These are phyloP conservation scores for Coccyzus lansbergi DNA, from an alignment of 2,797 vertebrate species.

Conservation along the genomic window DNA sequence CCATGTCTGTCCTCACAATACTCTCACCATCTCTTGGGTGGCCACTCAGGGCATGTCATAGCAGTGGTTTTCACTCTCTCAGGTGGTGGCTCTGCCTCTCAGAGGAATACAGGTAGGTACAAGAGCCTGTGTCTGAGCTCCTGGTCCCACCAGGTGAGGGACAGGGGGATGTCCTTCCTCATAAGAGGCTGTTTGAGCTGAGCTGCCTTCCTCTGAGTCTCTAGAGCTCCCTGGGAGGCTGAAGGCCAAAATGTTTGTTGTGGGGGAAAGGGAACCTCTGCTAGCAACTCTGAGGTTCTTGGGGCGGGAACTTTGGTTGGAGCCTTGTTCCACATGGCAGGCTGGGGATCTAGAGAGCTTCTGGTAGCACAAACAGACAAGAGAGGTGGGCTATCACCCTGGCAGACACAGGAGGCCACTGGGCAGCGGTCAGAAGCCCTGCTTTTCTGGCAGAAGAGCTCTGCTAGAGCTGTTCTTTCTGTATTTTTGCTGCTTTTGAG, in stretches of 20 bases:
- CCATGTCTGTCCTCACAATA: not conserved
- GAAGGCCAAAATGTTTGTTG: not conserved
- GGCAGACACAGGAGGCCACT: not conserved
- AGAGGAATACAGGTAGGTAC: not conserved
- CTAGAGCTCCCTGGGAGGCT: not conserved
- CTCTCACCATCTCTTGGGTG: not conserved
- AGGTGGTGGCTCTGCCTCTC: not conserved
- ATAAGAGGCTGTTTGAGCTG: not conserved
- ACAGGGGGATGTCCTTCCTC: too few species aligned
- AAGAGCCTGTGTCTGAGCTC: not conserved
- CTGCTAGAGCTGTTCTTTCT: not conserved
- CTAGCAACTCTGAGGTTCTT: not conserved
- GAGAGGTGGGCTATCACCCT: not conserved
- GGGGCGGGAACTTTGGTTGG: not conserved
- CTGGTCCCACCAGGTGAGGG: not conserved
- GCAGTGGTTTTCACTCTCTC: not conserved
- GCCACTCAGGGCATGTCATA: not conserved
- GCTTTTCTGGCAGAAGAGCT: not conserved
- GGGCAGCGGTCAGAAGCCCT: rapidly evolving
- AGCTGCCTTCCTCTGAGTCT: not conserved
- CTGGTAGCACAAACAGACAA: not conserved
- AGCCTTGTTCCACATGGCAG: rapidly evolving
- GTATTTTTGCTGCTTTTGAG: not conserved
- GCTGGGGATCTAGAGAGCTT: not conserved
- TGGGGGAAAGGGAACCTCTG: not conserved